Base-by-base conservation (phyloP, 2,797 vertebrate genomes). In the Phaenicophaeus curvirostris region DNA sequence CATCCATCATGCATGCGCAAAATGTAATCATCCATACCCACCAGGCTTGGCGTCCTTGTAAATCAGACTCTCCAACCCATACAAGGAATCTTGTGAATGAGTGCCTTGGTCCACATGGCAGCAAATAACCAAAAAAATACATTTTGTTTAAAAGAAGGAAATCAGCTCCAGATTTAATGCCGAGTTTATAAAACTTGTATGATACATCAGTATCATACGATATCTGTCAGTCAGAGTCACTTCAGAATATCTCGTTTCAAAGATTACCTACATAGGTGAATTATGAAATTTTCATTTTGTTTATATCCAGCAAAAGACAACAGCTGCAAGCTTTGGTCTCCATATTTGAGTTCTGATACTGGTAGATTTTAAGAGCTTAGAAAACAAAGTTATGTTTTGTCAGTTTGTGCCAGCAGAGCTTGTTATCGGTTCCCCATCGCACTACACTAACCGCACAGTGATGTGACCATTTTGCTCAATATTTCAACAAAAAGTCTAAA, bases 11-110 rank as follows among this genome's bases (percentile, higher is more conserved):
- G 37, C 79, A 63, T 0, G 12, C 48, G 20, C 63, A 59, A 67
- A 93, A 85, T 46, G 4, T 42, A 96, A 96, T 48, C 94, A 93
- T 90, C 96, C 96, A 97, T 99, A 99, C 99, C 95, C 99, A 99
- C 99, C 99, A 84, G 98, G 96, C 81, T 97, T 98, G 73, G 96
- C 33, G 61, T 99, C 99, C 98, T 98, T 98, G 98, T 98, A 99
- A 97, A 99, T 98, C 97, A 99, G 97, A 85, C 77, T 99, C 97
- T 99, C 98, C 98, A 99, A 97, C 97, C 98, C 97, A 97, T 98
- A 98, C 86, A 99, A 97, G 97, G 98, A 97, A 93, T 99, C 99
- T 96, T 97, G 98, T 85, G 97, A 97, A 89, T 98, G 98, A 95
- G 97, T 97, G 19, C 98, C 99, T 99, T 97, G 95, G 78, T 98